phyloP scores from a whole-genome alignment of 2,888 invertebrate genomes.

The Digitonthophagus gazella region DNA sequence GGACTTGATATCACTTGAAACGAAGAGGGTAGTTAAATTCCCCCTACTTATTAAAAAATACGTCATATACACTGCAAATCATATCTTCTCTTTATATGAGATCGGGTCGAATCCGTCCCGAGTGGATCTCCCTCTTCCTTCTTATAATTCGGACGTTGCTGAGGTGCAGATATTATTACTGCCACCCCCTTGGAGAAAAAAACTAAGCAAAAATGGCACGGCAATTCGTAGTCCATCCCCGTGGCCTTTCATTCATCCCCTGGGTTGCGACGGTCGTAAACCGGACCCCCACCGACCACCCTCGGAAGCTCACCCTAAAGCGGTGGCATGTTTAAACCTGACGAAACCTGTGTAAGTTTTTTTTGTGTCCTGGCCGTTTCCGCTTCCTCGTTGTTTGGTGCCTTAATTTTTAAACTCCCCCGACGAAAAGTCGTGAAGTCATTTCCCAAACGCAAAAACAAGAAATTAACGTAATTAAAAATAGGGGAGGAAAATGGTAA shows the following conservation, averaged over 20 bases:
- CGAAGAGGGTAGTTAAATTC: too few species aligned
- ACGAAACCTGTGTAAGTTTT: conserved; percentile 41
- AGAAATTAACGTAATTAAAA: neutral
- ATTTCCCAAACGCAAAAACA: neutral
- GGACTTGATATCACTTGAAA: too few species aligned
- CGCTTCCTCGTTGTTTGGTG: conserved; percentile 6
- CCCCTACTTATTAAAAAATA: too few species aligned
- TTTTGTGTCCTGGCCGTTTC: conserved; percentile 29
- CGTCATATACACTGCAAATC: too few species aligned
- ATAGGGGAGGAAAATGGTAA: neutral
- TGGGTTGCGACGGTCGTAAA: conserved; percentile 47
- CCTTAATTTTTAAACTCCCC: conserved; percentile 13
- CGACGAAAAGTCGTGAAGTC: neutral
- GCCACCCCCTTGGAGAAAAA: conserved; percentile 44
- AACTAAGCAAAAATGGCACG: conserved; percentile 48
- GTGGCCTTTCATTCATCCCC: conserved; percentile 50
- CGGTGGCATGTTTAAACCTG: conserved; percentile 41
- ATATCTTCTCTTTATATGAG: too few species aligned
- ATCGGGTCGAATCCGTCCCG: neutral
- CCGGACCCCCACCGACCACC: conserved; percentile 35
- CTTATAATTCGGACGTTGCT: conserved; percentile 36
- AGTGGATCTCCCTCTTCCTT: neutral
- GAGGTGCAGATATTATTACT: conserved; percentile 44
- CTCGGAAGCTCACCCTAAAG: conserved; percentile 36
- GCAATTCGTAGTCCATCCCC: conserved; percentile 50